Evolutionary conservation across 2,797 vertebrate genomes (phyloP).

Genomic region (Babyrousa celebensis): DNA sequence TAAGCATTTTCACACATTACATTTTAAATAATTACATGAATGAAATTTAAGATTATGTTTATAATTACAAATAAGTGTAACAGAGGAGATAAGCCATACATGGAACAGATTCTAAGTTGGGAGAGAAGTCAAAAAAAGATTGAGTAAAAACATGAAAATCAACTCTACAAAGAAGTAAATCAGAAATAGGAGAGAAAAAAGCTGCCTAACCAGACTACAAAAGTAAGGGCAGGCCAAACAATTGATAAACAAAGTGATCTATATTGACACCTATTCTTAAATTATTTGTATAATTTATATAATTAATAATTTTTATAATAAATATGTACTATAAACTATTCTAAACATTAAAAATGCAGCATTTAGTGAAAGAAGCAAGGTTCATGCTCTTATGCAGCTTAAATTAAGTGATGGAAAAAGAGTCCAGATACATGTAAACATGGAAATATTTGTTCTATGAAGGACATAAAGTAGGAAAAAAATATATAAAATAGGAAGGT

Average conservation of each 20-base stretch:
- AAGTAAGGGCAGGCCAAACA: background rate
- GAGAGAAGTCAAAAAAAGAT: background rate
- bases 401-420: background rate
- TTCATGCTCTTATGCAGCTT: background rate
- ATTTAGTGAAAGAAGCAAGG: background rate
- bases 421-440: background rate
- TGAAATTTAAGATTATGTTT: background rate
- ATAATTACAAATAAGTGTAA: background rate
- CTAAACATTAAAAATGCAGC: background rate
- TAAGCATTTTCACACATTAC: background rate
- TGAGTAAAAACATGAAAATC: background rate
- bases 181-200: background rate
- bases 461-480: background rate
- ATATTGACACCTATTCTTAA: background rate
- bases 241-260: background rate
- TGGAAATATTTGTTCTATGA: background rate
- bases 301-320: background rate
- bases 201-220: background rate
- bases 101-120: background rate
- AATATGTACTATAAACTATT: background rate
- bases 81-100: background rate
- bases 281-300: background rate
- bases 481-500: background rate
- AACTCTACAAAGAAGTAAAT: background rate
- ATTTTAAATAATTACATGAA: conserved; percentile 1